Evolutionary conservation across 1,140 invertebrate species (phyloP), one percentile per base, ranked within the genome.

Genomic region (Belonocnema kinseyi): DNA sequence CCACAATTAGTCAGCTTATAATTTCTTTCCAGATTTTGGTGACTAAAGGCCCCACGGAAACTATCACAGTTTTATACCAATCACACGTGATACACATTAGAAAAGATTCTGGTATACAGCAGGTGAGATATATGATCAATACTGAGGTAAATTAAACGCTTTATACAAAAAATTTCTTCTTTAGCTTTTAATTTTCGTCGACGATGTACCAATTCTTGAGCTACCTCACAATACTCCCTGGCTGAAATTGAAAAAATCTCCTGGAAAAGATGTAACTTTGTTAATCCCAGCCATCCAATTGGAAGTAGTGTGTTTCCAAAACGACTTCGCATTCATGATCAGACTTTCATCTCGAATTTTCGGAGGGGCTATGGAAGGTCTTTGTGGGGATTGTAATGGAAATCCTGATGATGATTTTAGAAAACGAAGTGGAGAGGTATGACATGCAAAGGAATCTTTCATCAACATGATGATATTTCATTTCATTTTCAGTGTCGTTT

Each of bases 361-460:
- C 87, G 93, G 92, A 14, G 94, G 94, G 76, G 93, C 93, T 73
- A 94, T 95, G 50, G 95, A 96, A 89, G 96, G 96, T 53, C 88
- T 97, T 0, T 97, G 96, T 87, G 96, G 96, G 72, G 93, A 94
- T 80, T 97, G 96, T 85, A 95, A 96, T 80, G 92, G 92, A 13
- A 92, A 95, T 84, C 87, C 92, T 13, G 89, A 93, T 0, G 93
- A 95, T 83, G 95, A 96, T 84, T 84, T 95, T 26, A 92, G 89
- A n/a, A 93, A 92, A 76, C 90, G 90, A 12, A 89, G 93, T 56
- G 93, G 93, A 0, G 86, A 89, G 19, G 86, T 91, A 83, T 71
- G 73, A 46, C 84, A 72, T 52, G 80, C 54, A 51, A 14, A n/a
- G 33, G 17, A 56, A 19, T 19, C 16, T 19, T 3, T 17, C 0